Base-by-base conservation (phyloP, 2,797 vertebrate genomes). In the Todus mexicanus region DNA sequence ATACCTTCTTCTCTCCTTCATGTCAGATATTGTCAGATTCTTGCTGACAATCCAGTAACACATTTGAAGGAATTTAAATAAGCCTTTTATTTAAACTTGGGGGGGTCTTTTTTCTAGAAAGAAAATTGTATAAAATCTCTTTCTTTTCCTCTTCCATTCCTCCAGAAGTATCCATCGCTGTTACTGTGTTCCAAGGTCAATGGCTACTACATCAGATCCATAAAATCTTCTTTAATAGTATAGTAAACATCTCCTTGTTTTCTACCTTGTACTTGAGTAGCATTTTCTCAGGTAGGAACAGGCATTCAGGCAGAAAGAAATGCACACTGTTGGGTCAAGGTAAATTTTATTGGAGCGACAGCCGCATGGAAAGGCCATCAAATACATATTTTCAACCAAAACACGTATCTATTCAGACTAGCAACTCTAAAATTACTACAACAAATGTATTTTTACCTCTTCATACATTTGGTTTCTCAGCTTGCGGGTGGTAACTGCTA, bases 301-400 rank as follows among this genome's bases (percentile, higher is more conserved):
- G 10, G 42, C 33, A 73, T 75, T 75, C 19, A 48, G 20, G 48
- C 14, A 38, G 63, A 66, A 45, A 89, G 14, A 77, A 86, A 86
- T 40, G 56, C 76, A 90, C 64, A 10, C 60, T 22, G 5, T 42
- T 78, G 48, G 40, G n/a, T 84, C 85, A 94, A 93, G 48, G 27
- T 92, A 70, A 87, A 64, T 68, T 96, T 96, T 96, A 96, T 95
- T 95, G 85, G 92, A 76, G 76, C 1, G 8, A 78, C 10, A 40
- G 82, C 76, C 63, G 57, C 29, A 21, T 2, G 40, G 78, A 84
- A 91, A 89, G 51, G 63, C 77, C 90, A 75, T 27, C 48, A 70
- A 53, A 88, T 57, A 75, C 51, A 15, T 13, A 42, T 89, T 79
- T 92, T 38, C 57, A 69, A 84, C 38, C 66, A 80, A 85, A 94